These are phyloP conservation scores for Bucco capensis DNA, from an alignment of 2,113 vertebrate species.

Conservation along the genomic window DNA sequence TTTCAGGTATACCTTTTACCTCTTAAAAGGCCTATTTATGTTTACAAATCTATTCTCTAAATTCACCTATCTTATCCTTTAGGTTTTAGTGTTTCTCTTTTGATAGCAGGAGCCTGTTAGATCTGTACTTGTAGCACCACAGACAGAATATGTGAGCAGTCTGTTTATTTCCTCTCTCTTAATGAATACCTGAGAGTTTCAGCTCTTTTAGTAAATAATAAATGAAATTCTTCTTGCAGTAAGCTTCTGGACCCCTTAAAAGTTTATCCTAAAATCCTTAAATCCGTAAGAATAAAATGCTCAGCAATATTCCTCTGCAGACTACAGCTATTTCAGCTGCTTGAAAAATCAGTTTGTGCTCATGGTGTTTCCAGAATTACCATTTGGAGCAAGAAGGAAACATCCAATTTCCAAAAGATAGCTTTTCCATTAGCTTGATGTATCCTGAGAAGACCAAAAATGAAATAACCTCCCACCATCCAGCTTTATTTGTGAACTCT, in stretches of 20 bases:
- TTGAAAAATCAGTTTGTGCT: background rate
- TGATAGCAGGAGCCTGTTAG: background rate
- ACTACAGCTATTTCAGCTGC: background rate
- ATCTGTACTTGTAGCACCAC: background rate
- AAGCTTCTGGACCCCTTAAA: background rate
- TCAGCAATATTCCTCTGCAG: background rate
- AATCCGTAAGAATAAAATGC: background rate
- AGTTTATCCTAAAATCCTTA: conserved; percentile 26
- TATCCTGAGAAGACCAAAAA: background rate
- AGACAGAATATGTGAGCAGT: conserved; percentile 43
- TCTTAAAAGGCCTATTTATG: background rate
- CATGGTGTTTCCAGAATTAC: background rate
- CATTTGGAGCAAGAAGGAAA: background rate
- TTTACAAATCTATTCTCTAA: conserved; percentile 18
- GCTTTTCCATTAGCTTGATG: conserved; percentile 7
- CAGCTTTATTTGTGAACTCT: background rate
- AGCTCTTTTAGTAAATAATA: conserved; percentile 52
- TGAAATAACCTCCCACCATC: background rate
- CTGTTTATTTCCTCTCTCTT: background rate
- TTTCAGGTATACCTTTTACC: background rate
- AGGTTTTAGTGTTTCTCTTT: conserved; percentile 9
- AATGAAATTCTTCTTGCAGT: conserved; percentile 26
- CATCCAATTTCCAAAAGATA: background rate
- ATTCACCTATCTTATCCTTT: background rate
- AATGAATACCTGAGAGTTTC: conserved; percentile 45